Conservation (phyloP, 37 sponge, comb jelly and placozoan species). For the Oscarella lobularis region DNA sequence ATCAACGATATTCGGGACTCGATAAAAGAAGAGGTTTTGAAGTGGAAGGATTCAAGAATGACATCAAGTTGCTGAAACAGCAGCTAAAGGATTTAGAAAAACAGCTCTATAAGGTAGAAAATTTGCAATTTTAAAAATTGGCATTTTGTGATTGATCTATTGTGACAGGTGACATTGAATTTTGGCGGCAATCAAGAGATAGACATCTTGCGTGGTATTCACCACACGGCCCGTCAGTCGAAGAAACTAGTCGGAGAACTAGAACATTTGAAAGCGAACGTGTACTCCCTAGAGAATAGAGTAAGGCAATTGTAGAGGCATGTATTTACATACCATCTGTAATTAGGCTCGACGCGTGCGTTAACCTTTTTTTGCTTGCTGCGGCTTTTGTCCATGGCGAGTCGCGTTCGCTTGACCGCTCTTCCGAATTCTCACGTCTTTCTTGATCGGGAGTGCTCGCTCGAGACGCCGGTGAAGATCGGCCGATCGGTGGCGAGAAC, state of each 20-base stretch:
- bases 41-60: conserved; percentile 95
- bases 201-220: conserved; percentile 64
- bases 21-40: conserved; percentile 85
- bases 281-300: conserved; percentile 86
- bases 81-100: conserved; percentile 85
- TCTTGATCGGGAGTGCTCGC: conserved; percentile 39
- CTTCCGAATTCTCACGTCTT: conserved; percentile 63
- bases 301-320: conserved; percentile 50
- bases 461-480: conserved; percentile 47
- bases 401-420: conserved; percentile 36
- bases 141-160: not conserved
- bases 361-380: too few relatives aligned
- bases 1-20: conserved; percentile 63
- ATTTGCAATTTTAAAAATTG: not conserved
- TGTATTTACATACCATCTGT: too few relatives aligned
- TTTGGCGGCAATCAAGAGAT: conserved; percentile 76
- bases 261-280: conserved; percentile 69
- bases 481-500: conserved; percentile 74
- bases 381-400: too few relatives aligned
- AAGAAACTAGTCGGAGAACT: conserved; percentile 85
- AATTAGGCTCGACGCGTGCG: too few relatives aligned
- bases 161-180: conserved; percentile 62
- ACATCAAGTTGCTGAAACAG: conserved; percentile 77
- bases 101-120: conserved; percentile 77
- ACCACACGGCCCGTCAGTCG: conserved; percentile 67